phyloP scores from a whole-genome alignment of 2,113 vertebrate species.

The Calyptomena viridis region DNA sequence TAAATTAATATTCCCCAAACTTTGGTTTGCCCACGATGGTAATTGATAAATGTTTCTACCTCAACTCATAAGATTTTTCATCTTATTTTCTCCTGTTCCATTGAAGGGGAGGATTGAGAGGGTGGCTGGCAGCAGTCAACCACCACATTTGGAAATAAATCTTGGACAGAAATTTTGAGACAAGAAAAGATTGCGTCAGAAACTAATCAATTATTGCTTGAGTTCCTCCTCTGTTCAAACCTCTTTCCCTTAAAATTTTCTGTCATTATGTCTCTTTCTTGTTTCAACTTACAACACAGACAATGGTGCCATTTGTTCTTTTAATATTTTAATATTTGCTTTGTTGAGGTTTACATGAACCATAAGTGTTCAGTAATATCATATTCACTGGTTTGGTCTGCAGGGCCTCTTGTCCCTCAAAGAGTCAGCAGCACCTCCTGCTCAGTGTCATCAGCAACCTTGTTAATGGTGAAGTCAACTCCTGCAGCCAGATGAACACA shows the following conservation, averaged over 20 bases:
- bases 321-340: background rate
- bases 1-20: background rate
- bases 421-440: too few relatives aligned
- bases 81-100: background rate
- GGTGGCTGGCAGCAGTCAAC: rapidly evolving
- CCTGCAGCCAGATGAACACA: too few relatives aligned
- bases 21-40: background rate
- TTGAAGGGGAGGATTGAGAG: background rate
- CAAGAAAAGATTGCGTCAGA: background rate
- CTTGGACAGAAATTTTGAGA: background rate
- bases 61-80: background rate
- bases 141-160: background rate
- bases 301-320: background rate
- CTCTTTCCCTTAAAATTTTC: background rate
- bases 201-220: background rate
- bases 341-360: background rate
- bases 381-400: background rate
- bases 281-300: background rate
- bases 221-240: background rate
- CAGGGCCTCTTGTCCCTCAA: too few relatives aligned
- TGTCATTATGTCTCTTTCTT: background rate
- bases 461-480: too few relatives aligned
- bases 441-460: too few relatives aligned
- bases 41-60: background rate
- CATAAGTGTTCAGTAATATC: background rate